Evolutionary conservation across 2,888 invertebrate genomes (phyloP), one percentile per base, ranked within the genome.

Genomic region (Perizoma affinitatum): DNA sequence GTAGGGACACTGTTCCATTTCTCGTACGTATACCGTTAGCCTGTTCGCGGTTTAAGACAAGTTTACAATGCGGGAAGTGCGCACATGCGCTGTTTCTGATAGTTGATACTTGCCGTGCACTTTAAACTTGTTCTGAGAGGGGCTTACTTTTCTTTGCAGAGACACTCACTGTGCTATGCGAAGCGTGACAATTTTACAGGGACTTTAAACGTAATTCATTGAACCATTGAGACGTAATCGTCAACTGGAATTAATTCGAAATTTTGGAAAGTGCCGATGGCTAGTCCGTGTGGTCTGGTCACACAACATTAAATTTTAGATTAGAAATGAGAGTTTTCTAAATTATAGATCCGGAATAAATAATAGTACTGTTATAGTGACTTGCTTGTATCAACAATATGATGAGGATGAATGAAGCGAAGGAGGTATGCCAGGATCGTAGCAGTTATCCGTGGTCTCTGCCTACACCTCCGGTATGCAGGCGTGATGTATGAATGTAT

Each of bases 261-360:
- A 82, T 82, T 85, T 86, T 84, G 80, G 84, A 86, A 87, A 87
- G 84, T 80, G 81, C 67, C 72, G 68, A 67, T 66, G 67, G 70
- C 76, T 71, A 78, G 70, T 70, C 69, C 64, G 68, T 65, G 63
- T 68, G 67, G 80, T 81, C 85, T 69, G 67, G 80, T 82, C 85
- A 87, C 86, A 86, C 84, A 79, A 86, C 79, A 79, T 74, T 71
- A 71, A 74, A 77, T 67, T 64, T 68, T 61, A 74, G 73, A 80
- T 82, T 80, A 75, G 74, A 78, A n/a, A 75, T 72, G 72, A 80
- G 77, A 76, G 77, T 79, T 73, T 65, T 43, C 11, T 4, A 22
- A 5, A 50, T 41, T 50, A 22, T 50, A 22, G 22, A 3, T 2
- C 22, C 22, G 3, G 22, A 22, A 22, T 22, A 22, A 22, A 22